A percentile compares a stretch with the other conserved stretches of the same genome.
Evolutionary conservation across 1,140 invertebrate genomes (phyloP).

Genomic region (Pinna nobilis): DNA sequence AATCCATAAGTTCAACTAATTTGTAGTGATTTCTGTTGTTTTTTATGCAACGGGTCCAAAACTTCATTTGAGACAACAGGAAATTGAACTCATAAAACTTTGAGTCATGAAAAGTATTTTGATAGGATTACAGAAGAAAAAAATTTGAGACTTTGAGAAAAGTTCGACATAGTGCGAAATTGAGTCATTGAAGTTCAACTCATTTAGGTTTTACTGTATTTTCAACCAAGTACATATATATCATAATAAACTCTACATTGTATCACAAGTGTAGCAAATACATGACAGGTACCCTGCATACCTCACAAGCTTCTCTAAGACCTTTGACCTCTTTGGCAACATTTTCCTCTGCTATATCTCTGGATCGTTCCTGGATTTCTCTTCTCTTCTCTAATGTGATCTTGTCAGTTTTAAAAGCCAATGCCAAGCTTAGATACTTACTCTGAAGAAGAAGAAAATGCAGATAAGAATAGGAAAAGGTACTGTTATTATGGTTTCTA

Average conservation of each 20-base stretch:
- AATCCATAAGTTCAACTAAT: too few relatives aligned
- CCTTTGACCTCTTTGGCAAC: slow-evolving; percentile 74
- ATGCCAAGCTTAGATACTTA: slow-evolving; percentile 75
- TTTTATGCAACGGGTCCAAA: too few relatives aligned
- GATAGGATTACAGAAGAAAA: too few relatives aligned
- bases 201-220: not conserved
- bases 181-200: too few relatives aligned
- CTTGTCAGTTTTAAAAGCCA: slow-evolving; percentile 78
- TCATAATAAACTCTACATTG: too few relatives aligned
- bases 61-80: too few relatives aligned
- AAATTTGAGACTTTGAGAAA: too few relatives aligned
- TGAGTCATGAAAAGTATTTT: too few relatives aligned
- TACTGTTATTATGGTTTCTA: not conserved
- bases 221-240: not conserved
- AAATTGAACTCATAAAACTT: too few relatives aligned
- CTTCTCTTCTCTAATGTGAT: slow-evolving; percentile 75
- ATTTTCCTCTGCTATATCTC: slow-evolving; percentile 77
- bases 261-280: too few relatives aligned
- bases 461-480: not conserved
- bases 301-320: slow-evolving; percentile 71
- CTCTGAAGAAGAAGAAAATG: slow-evolving; percentile 64
- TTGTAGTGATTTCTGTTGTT: too few relatives aligned
- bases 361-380: slow-evolving; percentile 76
- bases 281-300: slow-evolving; percentile 39
- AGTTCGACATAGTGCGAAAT: too few relatives aligned